phyloP scores from a whole-genome alignment of 2,888 invertebrate species.

The Drosophila conformis region DNA sequence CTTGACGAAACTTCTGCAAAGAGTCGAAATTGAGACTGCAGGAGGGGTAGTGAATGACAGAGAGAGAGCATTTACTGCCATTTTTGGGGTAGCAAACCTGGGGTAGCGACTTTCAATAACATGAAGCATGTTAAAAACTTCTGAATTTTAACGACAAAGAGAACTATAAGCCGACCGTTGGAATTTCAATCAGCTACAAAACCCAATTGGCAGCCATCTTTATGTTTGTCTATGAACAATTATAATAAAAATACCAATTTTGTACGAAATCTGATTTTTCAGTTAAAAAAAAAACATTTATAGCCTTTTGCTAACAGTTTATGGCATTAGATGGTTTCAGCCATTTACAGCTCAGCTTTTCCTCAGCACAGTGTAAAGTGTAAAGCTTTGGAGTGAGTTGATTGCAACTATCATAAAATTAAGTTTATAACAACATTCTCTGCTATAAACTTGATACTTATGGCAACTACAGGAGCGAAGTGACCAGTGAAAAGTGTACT shows the following conservation, averaged over 20 bases:
- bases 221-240: neutral
- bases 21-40: neutral
- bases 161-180: slow-evolving; percentile 33
- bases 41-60: slow-evolving; percentile 35
- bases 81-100: slow-evolving; percentile 20
- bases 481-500: slow-evolving; percentile 11
- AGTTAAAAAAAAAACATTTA: neutral
- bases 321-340: slow-evolving; percentile 45
- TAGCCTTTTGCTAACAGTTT: slow-evolving; percentile 38
- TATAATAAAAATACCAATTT: neutral
- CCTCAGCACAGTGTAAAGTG: slow-evolving; percentile 9
- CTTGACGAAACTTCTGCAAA: slow-evolving; percentile 66
- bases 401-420: slow-evolving; percentile 54
- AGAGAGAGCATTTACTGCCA: slow-evolving; percentile 9
- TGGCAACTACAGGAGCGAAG: neutral
- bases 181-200: slow-evolving; percentile 44
- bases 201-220: neutral
- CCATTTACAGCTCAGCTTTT: slow-evolving; percentile 52
- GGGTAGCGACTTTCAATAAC: slow-evolving; percentile 28
- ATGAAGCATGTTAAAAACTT: slow-evolving; percentile 30
- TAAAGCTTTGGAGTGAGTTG: slow-evolving; percentile 64
- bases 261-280: neutral
- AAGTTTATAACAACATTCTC: slow-evolving; percentile 60
- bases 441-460: slow-evolving; percentile 55
- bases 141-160: slow-evolving; percentile 11